A percentile compares a stretch with the other conserved stretches of the same genome.
Conservation (phyloP, 2,888 invertebrate genomes). For the Phortica magna region DNA sequence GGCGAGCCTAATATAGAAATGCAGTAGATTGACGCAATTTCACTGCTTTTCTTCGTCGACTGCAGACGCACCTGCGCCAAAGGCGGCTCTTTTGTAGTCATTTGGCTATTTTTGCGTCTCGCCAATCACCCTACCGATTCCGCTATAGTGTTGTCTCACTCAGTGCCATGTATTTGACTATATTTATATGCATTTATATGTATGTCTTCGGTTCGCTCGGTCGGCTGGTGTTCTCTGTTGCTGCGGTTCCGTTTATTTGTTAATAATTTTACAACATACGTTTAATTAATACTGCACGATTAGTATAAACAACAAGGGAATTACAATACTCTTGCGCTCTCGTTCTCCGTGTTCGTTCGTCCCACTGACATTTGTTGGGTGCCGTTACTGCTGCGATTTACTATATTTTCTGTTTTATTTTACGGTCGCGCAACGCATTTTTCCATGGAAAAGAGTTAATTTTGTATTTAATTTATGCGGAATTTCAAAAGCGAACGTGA, state of each 20-base stretch:
- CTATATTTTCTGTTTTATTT: slow-evolving; percentile 1
- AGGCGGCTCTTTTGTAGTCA: too few species aligned
- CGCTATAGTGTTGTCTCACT: too few species aligned
- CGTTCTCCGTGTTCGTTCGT: not conserved
- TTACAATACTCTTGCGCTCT: not conserved
- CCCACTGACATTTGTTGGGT: not conserved
- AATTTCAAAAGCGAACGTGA: slow-evolving; percentile 54
- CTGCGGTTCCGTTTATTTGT: not conserved
- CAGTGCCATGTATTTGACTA: too few species aligned
- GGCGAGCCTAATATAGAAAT: too few species aligned
- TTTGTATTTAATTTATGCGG: slow-evolving; percentile 60
- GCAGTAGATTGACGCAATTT: too few species aligned
- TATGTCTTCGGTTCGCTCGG: not conserved
- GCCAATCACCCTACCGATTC: too few species aligned
- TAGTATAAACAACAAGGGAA: not conserved
- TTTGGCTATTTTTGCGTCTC: too few species aligned
- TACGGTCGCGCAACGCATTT: slow-evolving; percentile 46
- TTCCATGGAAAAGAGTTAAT: slow-evolving; percentile 56
- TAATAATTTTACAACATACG: slow-evolving; percentile 12
- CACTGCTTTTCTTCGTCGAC: too few species aligned
- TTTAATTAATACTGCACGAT: not conserved
- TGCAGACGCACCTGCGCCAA: too few species aligned
- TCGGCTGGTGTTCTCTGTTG: too few species aligned
- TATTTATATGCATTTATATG: too few species aligned
- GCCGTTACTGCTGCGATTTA: not conserved